A percentile compares a stretch with the other conserved stretches of the same genome.
phyloP scores from a whole-genome alignment of 2,888 invertebrate species.

The Parapristionchus giblindavisi region DNA sequence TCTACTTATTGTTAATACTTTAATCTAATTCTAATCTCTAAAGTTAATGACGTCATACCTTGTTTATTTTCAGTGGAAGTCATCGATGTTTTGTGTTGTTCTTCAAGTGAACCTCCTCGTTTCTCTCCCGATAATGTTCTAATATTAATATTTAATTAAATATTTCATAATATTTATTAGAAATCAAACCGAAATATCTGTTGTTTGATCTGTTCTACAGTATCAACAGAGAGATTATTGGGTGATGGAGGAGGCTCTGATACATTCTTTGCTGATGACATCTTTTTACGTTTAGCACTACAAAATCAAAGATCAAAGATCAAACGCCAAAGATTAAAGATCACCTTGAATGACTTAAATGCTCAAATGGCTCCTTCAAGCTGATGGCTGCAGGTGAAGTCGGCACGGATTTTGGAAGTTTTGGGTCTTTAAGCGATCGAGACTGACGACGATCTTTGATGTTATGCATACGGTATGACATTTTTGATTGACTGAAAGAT shows the following conservation, averaged over 20 bases:
- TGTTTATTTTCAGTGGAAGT: neutral
- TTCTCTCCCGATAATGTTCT: constrained; percentile 13
- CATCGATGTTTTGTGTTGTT: neutral
- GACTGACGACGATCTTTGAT: constrained; percentile 23
- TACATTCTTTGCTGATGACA: neutral
- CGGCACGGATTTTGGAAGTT: constrained; percentile 51
- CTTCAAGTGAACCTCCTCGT: constrained; percentile 2
- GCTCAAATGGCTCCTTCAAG: constrained; percentile 17
- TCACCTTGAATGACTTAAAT: constrained; percentile 1
- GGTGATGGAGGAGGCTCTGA: constrained; percentile 52
- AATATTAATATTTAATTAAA: neutral
- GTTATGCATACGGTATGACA: no score
- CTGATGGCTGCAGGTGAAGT: constrained; percentile 51
- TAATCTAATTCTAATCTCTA: no score
- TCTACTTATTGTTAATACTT: no score
- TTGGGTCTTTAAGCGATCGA: constrained; percentile 20
- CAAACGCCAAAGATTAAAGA: neutral
- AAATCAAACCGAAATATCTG: constrained; percentile 27
- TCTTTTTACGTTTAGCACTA: constrained; percentile 1
- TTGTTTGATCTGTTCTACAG: constrained; percentile 42
- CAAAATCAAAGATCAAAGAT: neutral
- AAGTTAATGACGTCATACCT: neutral
- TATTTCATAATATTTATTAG: neutral
- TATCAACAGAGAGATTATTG: constrained; percentile 43
- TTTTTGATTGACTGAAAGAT: no score